Evolutionary conservation across 1,140 invertebrate species (phyloP), one percentile per base, ranked within the genome.

Genomic region (Calliopsis andreniformis): DNA sequence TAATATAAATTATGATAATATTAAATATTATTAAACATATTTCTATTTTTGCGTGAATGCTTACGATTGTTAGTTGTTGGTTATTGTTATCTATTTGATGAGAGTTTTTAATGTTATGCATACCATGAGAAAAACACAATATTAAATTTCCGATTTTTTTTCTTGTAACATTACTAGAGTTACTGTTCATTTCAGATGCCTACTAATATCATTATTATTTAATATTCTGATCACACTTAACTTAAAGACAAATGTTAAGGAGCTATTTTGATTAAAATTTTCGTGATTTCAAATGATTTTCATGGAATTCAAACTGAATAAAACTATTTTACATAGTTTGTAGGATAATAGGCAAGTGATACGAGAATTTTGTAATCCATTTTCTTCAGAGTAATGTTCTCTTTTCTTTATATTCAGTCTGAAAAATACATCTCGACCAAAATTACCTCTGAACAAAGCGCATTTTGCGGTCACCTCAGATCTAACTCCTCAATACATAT

Each of bases 1-100:
- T 89, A 87, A 83, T 84, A 89, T 87, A 84, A 87, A 85, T 86
- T 84, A 87, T 78, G 63, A 84, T 79, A 81, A 87, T 86, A 83
- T 80, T 87, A 86, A 86, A 87, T 86, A 89, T 89, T 86, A 88
- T 85, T 84, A 76, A 87, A 87, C 79, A 89, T 88, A 84, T 87
- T 90, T 90, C 87, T 91, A 90, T 90, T 91, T 91, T 90, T 88
- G 89, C 86, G 90, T 89, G 89, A 91, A 89, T 89, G 89, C 86
- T 82, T 88, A 89, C 83, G 88, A 87, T 91, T 89, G 90, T 91
- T 91, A 91, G 89, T 90, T 90, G 90, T 91, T 91, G 90, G 89
- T 90, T 90, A 90, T 91, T 91, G 90, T 91, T 90, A 90, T 91
- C 85, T 87, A 90, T 84, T 90, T 90, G 85, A 91, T 87, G 88